A percentile compares a stretch with the other conserved stretches of the same genome.
Evolutionary conservation across 2,113 vertebrate species (phyloP).

Genomic region (Piprites chloris): DNA sequence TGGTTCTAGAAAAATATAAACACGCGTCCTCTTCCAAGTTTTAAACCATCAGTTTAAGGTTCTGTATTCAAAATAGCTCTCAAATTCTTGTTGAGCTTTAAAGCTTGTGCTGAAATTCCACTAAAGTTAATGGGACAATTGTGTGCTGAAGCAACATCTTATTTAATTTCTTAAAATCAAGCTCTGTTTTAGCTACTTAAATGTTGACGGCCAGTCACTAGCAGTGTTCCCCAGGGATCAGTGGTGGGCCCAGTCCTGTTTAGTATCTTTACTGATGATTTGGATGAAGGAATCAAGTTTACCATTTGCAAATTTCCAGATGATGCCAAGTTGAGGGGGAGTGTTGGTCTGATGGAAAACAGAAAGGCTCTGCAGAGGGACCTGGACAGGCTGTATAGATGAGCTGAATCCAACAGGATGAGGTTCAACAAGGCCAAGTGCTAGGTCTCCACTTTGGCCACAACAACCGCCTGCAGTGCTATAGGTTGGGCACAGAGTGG

Average conservation of each 20-base stretch:
- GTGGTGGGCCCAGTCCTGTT: neutral
- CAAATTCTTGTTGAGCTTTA: neutral
- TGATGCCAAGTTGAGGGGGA: neutral
- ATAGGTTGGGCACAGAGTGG: neutral
- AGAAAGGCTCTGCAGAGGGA: neutral
- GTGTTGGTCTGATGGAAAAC: neutral
- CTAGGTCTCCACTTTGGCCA: neutral
- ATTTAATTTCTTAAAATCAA: neutral
- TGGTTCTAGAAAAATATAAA: neutral
- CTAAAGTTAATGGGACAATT: neutral
- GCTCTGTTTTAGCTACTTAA: neutral
- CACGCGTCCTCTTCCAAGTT: neutral
- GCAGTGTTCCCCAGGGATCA: neutral
- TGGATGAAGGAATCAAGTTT: neutral
- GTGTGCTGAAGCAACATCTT: neutral
- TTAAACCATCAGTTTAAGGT: neutral
- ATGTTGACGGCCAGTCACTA: neutral
- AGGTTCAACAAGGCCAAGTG: neutral
- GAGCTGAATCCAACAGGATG: neutral
- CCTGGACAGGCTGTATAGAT: neutral
- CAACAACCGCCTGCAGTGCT: neutral
- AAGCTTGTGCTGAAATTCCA: neutral
- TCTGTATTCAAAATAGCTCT: neutral
- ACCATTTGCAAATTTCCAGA: neutral
- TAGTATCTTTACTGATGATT: neutral